Base-by-base conservation (phyloP, 2,888 invertebrate species). In the Hirtodrosophila histrioides region DNA sequence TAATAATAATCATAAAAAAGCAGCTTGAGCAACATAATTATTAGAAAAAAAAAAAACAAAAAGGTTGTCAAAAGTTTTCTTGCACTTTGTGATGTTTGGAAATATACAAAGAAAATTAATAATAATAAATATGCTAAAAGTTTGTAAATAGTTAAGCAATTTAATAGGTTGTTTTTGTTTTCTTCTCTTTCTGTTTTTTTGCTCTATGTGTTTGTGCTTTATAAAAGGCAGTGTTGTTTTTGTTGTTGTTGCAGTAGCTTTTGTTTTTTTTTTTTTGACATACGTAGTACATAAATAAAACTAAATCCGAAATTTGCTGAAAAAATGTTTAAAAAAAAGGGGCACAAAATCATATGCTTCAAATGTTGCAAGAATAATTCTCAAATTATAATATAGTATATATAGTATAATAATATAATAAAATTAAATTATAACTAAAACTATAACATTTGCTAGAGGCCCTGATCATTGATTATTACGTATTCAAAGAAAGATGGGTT, bases 211-310 rank as follows among this genome's bases (percentile, higher is more conserved):
- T 39, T 67, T 65, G 71, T 78, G 75, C 68, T 56, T 75, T 50
- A 61, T 73, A 75, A 77, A 81, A 79, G 84, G 84, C 84, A 84
- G 84, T 84, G 84, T 83, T 80, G 60, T 72, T 75, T 75, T 57
- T 17, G 46, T 73, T 78, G 50, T 72, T 71, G 68, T 75, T 69
- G 69, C 51, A 64, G 77, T 70, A 49, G 65, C 43, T 43, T 50
- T 56, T 50, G 58, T 57, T 54, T 56, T n/a, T n/a, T n/a, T n/a
- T 35, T 37, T 45, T 40, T 45, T 45, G 46, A 51, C 49, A 48
- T 64, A 54, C 23, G 41, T 27, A 54, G 60, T 33, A 54, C 4
- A 50, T 43, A 69, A 39, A 61, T 45, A 36, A 45, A 66, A 54
- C 36, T 62, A 66, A 68, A 57, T 57, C 17, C 62, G 40, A 57